These are phyloP conservation scores for Anser cygnoides DNA, from an alignment of 2,113 vertebrate genomes.

Conservation along the genomic window DNA sequence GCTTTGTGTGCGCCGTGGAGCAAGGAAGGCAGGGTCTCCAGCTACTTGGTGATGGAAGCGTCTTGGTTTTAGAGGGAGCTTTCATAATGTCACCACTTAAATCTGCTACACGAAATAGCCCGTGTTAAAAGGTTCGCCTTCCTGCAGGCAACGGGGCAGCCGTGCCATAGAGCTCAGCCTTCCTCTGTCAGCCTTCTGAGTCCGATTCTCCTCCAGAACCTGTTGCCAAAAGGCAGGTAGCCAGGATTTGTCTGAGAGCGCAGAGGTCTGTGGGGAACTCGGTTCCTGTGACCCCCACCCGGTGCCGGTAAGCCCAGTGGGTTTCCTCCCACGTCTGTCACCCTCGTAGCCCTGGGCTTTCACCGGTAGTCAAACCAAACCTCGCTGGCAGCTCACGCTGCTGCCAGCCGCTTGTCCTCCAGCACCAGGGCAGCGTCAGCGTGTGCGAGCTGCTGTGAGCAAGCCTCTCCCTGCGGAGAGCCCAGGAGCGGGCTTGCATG, in stretches of 20 bases:
- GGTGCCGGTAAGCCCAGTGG: not conserved
- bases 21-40: not conserved
- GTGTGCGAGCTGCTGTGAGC: not conserved
- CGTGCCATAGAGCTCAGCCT: not conserved
- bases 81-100: not conserved
- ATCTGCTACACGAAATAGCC: not conserved
- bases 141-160: not conserved
- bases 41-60: accelerated
- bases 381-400: not conserved
- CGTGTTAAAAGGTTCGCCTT: not conserved
- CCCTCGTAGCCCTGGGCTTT: not conserved
- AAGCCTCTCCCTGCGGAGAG: not conserved
- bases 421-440: not conserved
- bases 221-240: not conserved
- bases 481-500: not conserved
- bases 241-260: not conserved
- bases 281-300: not conserved
- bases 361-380: not conserved
- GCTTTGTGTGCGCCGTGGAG: slow-evolving; percentile 3
- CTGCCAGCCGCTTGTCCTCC: not conserved
- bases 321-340: not conserved
- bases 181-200: not conserved
- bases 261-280: not conserved
- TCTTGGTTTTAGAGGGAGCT: not conserved
- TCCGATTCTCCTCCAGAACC: not conserved